These are phyloP conservation scores for Drosophila putrida DNA, from an alignment of 2,888 invertebrate species.

Conservation along the genomic window DNA sequence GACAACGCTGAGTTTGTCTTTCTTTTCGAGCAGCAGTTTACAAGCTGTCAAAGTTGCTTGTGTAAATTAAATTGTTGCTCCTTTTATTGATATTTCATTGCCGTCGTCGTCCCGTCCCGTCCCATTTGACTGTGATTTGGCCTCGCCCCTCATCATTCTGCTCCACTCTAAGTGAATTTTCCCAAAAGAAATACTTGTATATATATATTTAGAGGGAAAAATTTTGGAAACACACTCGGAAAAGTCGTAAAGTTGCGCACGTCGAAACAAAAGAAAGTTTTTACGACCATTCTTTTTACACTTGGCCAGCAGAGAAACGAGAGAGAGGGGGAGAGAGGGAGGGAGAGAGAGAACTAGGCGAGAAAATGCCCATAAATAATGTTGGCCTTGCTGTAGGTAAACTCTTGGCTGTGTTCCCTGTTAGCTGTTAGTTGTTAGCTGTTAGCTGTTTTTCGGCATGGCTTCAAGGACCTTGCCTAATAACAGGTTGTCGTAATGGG, in stretches of 20 bases:
- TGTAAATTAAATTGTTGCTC: constrained; percentile 82
- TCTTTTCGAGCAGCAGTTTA: constrained; percentile 43
- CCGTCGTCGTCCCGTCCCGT: constrained; percentile 23
- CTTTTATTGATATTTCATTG: constrained; percentile 80
- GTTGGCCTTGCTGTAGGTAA: constrained; percentile 56
- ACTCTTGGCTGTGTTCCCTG: not conserved
- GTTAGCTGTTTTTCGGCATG: constrained; percentile 26
- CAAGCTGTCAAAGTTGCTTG: constrained; percentile 74
- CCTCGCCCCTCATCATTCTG: constrained; percentile 19
- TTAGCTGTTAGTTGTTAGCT: constrained; percentile 10
- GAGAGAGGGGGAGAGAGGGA: not conserved
- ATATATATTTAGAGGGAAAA: constrained; percentile 8
- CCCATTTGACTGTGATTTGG: constrained; percentile 55
- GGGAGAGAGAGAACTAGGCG: constrained; percentile 42
- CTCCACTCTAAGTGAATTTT: constrained; percentile 16
- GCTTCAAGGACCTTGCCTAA: constrained; percentile 73
- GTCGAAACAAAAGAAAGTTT: constrained; percentile 79
- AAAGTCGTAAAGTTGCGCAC: constrained; percentile 83
- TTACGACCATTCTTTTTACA: constrained; percentile 66
- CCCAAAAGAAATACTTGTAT: constrained; percentile 19
- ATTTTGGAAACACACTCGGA: constrained; percentile 66
- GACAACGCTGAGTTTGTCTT: constrained; percentile 47
- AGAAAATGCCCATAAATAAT: constrained; percentile 67
- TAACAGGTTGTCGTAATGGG: constrained; percentile 31
- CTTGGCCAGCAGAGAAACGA: constrained; percentile 4